Base-by-base conservation (phyloP, 2,888 invertebrate species). In the Campoplex nolae region DNA sequence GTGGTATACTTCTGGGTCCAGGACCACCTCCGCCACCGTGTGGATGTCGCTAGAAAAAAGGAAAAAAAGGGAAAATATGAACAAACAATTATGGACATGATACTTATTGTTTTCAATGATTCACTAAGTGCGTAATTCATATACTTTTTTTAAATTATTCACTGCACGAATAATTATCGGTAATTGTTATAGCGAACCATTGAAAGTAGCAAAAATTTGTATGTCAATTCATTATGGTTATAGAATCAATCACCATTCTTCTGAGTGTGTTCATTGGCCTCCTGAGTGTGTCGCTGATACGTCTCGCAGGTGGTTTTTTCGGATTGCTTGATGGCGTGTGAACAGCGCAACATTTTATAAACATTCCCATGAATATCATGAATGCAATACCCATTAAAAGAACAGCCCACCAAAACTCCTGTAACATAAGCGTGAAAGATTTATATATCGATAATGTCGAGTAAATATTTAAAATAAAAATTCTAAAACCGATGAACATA, bases 241-340 rank as follows among this genome's bases (percentile, higher is more conserved):
- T 42, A 1, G 42, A 38, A 67, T 18, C 16, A 54, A 71, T 95
- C 93, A 97, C 97, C 98, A 98, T 98, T 95, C 98, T 96, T 89
- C 98, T 95, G 84, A 98, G 95, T 68, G 98, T 98, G 94, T 98
- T 98, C 97, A 98, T 98, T 48, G 98, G 98, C 89, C 98, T 96
- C 62, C 98, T 96, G 42, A 98, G 95, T 7, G 99, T 98, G 93
- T 99, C 99, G 88, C 98, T 98, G 90, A 99, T 96, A 89, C 99
- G 97, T 90, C 99, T 96, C 13, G 99, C 99, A 0, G 99, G 98
- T 81, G 98, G 97, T 92, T 99, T 98, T 95, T 99, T 99, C 8
- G 99, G 99, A 96, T 99, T 99, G 88, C 98, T 99, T 84, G 99
- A 99, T 42, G 99, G 99, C 80, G 99, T 99, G 95, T 99, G 99